Base-by-base conservation (phyloP, 1,140 invertebrate genomes). In the Psix sp. region DNA sequence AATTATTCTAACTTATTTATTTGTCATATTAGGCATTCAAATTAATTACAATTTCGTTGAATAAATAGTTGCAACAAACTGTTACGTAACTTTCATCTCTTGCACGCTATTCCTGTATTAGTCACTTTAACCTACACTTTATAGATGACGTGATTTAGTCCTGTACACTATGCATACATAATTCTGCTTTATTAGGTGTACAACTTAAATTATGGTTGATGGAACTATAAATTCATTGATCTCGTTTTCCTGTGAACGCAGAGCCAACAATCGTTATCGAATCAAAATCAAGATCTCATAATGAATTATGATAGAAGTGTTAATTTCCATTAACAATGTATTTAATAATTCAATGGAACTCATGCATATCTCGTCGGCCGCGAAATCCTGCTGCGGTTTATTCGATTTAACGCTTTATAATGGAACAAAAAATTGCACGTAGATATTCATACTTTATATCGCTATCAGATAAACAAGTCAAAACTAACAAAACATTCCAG, bases 191-290 rank as follows among this genome's bases (percentile, higher is more conserved):
- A 66, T 66, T 73, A 73, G 66, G 54, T 57, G 51, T 45, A 33
- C 60, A 66, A 66, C 70, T 73, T 73, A 73, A 65, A 66, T 72
- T 72, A 72, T 65, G 51, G 68, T 65, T 63, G 59, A 57, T 72
- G 68, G 38, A 57, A 63, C 68, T 63, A 65, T 65, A 72, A 63
- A 72, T 65, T 60, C 56, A 68, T 68, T 59, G 67, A 71, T 63
- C 68, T 14, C 45, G 43, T 21, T 56, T 51, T 36, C 36, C 38
- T 40, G 11, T 72, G 26, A 40, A 43, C 21, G 14, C 21, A 56
- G 29, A 21, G 57, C 14, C 26, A 31, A 17, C 66, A 56, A 72
- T 63, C 52, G 52, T 72, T 59, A 65, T 49, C 36, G 31, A 43
- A 57, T 59, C 52, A 59, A n/a, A n/a, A n/a, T n/a, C n/a, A n/a